Base-by-base conservation (phyloP, 2,797 vertebrate species). In the Nothura maculosa region DNA sequence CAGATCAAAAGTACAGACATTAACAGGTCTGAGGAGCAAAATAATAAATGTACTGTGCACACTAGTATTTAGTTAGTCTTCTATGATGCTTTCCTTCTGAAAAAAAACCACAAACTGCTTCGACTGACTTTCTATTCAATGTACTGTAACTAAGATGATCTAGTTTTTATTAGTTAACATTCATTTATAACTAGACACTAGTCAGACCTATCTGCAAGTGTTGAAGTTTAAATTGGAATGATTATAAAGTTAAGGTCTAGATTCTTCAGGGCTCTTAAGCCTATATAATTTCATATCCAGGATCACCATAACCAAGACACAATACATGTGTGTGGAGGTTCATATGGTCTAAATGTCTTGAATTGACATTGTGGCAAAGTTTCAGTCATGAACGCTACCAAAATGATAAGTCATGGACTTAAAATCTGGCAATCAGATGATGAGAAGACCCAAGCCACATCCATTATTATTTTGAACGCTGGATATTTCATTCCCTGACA, bases 401-500 rank as follows among this genome's bases (percentile, higher is more conserved):
- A 92, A 83, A 15, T n/a, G 3, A 14, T 13, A 22, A 7, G 1
- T n/a, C 10, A 25, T 20, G 58, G 10, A 28, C 54, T 7, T 58
- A 66, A 47, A 47, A 16, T 38, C 50, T 4, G 70, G 18, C 21
- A 10, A 7, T 18, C 14, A 32, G 8, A 48, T 2, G 4, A 57
- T n/a, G 1, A 82, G 9, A 45, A 3, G 12, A 69, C 52, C 7
- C 11, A 48, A 12, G 14, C 10, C 79, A 77, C 36, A 28, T 91
- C 62, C 36, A 43, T 1, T 21, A 61, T 61, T 73, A 34, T n/a
- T 70, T 63, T 57, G 62, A n/a, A 38, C 54, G 28, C 15, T 28
- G 7, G 85, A 88, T 93, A 60, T 93, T 79, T 70, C 95, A 96
- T 80, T 61, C 62, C n/a, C 11, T 94, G 76, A 77, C 60, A 47